phyloP scores from a whole-genome alignment of 2,888 invertebrate species.

The Dasypolia templi region DNA sequence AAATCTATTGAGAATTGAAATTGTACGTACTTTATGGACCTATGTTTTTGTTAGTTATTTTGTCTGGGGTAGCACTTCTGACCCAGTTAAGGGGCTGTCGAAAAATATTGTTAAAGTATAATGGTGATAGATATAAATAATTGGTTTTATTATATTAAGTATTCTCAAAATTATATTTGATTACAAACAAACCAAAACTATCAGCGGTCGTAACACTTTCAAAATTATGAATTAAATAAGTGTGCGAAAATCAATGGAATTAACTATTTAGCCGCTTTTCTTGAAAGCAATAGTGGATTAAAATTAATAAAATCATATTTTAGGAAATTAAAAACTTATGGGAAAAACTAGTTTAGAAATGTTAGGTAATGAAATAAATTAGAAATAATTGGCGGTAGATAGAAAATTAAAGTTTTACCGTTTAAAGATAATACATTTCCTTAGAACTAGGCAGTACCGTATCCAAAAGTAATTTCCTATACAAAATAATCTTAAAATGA shows the following conservation, averaged over 20 bases:
- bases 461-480: constrained; percentile 3
- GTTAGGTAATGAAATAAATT: constrained; percentile 27
- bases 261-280: constrained; percentile 6
- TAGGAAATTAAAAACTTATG: constrained; percentile 21
- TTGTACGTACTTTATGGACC: background rate
- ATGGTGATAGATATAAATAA: constrained; percentile 12
- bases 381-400: constrained; percentile 4
- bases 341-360: constrained; percentile 21
- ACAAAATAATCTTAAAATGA: constrained; percentile 14
- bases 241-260: background rate
- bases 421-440: background rate
- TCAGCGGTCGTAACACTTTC: background rate
- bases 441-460: background rate
- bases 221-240: background rate
- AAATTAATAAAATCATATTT: constrained; percentile 13
- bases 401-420: constrained; percentile 11
- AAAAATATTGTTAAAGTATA: constrained; percentile 1
- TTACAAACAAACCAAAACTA: background rate
- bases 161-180: background rate
- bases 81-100: background rate
- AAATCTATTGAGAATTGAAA: background rate
- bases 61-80: background rate
- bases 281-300: background rate
- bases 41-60: background rate
- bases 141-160: background rate